These are phyloP conservation scores for Sycophila sp. DNA, from an alignment of 1,140 invertebrate genomes.

Conservation along the genomic window DNA sequence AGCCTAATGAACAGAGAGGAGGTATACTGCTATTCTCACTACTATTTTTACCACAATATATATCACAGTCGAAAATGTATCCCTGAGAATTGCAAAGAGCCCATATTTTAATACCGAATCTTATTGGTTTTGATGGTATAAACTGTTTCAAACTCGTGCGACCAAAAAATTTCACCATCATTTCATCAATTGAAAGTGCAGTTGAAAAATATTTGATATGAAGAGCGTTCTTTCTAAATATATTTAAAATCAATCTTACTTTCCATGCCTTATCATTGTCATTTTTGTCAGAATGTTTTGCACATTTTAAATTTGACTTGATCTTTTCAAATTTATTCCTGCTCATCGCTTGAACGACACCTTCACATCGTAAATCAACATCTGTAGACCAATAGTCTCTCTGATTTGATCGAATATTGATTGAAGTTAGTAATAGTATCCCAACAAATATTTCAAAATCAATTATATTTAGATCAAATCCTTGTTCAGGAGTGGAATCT, in stretches of 20 bases:
- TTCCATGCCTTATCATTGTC: conserved; percentile 21
- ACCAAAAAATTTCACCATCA: conserved; percentile 41
- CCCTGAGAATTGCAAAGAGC: conserved; percentile 8
- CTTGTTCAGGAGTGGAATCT: not conserved
- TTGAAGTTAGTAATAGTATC: not conserved
- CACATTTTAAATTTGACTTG: conserved; percentile 36
- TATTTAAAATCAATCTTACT: conserved; percentile 34
- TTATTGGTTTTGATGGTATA: conserved; percentile 19
- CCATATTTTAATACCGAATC: conserved; percentile 35
- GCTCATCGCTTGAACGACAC: no score
- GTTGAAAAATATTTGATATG: conserved; percentile 37
- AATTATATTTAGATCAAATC: conserved; percentile 5
- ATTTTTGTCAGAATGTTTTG: conserved; percentile 10
- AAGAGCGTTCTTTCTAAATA: conserved; percentile 35
- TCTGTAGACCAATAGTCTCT: conserved; percentile 5
- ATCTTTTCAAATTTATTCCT: conserved; percentile 30
- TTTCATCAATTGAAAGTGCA: conserved; percentile 38
- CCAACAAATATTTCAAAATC: not conserved
- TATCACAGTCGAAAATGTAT: conserved; percentile 23
- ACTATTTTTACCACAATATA: conserved; percentile 28
- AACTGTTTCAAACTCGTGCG: conserved; percentile 13
- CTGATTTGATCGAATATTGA: conserved; percentile 1
- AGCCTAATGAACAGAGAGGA: conserved; percentile 16
- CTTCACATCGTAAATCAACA: not conserved
- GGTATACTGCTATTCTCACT: not conserved